A percentile compares a stretch with the other conserved stretches of the same genome.
These are phyloP conservation scores for Egretta garzetta DNA, from an alignment of 2,113 vertebrate species.

Conservation along the genomic window DNA sequence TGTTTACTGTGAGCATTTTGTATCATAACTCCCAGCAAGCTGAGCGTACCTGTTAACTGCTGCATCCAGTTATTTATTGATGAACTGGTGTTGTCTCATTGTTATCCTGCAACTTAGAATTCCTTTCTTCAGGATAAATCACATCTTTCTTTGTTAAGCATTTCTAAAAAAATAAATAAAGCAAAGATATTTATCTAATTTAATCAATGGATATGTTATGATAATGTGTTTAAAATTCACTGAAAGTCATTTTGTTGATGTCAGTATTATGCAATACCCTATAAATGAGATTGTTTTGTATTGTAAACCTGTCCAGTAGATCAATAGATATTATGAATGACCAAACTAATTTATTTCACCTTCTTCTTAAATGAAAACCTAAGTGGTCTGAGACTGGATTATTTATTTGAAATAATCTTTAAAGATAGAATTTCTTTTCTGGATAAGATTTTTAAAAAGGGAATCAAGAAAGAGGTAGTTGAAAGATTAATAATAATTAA, in stretches of 20 bases:
- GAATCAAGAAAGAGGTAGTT: not conserved
- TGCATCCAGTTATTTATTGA: not conserved
- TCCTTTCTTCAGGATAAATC: not conserved
- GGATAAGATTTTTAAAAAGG: not conserved
- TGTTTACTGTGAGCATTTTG: not conserved
- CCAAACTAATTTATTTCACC: constrained; percentile 9
- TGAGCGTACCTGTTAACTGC: not conserved
- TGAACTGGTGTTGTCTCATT: not conserved
- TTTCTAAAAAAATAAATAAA: not conserved
- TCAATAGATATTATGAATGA: constrained; percentile 18
- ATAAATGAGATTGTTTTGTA: constrained; percentile 49
- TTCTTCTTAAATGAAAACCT: not conserved
- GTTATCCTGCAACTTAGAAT: not conserved
- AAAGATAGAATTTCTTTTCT: not conserved
- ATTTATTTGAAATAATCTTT: not conserved
- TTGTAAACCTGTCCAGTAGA: constrained; percentile 43
- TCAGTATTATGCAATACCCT: not conserved
- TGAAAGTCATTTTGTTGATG: constrained; percentile 8
- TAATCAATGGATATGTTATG: not conserved
- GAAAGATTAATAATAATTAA: not conserved
- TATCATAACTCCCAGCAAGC: not conserved
- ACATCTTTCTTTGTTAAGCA: not conserved
- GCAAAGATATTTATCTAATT: not conserved
- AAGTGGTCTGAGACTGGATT: not conserved
- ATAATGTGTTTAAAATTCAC: constrained; percentile 48